Evolutionary conservation across 2,888 invertebrate species (phyloP), one percentile per base, ranked within the genome.

Genomic region (Cerceris ruficornis): DNA sequence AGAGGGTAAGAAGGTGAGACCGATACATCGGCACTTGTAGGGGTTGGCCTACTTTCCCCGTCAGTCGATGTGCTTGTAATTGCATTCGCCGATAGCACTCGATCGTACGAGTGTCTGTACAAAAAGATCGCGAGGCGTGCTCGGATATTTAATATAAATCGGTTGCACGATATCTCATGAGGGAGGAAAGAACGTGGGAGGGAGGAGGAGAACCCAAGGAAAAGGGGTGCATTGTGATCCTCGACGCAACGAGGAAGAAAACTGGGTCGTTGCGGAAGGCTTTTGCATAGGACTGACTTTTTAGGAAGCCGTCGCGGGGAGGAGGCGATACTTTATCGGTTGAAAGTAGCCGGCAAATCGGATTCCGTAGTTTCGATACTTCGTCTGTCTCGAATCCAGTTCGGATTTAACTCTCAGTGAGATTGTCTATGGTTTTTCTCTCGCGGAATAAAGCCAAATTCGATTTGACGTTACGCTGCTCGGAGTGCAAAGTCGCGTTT

Each of bases 31-130:
- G 57, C 61, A 50, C 75, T 78, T 73, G 78, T 61, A 82, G 71
- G 84, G 82, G 80, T 75, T 85, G 86, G 49, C 87, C 87, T 71
- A 85, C 77, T 87, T 87, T 81, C 77, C 71, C 65, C 65, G 59
- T 73, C 65, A 62, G 59, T 73, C 77, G 76, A 78, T 72, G 75
- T 65, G 72, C 71, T 58, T 75, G 81, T 83, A 81, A 84, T 84
- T 84, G 84, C 82, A 79, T 84, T 84, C 75, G 72, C 57, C 14
- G 54, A 28, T 50, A 15, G 60, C 54, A 49, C 58, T 58, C 69
- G 61, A 74, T 61, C 54, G 70, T 52, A 66, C 57, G 54, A 70
- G 13, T n/a, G 61, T 49, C 49, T 59, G 52, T 57, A 55, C n/a
- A 52, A 54, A 28, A 42, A 8, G 69, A 14, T 14, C 46, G 28